These are phyloP conservation scores for Chorisops tibialis DNA, from an alignment of 2,888 invertebrate genomes.

Conservation along the genomic window DNA sequence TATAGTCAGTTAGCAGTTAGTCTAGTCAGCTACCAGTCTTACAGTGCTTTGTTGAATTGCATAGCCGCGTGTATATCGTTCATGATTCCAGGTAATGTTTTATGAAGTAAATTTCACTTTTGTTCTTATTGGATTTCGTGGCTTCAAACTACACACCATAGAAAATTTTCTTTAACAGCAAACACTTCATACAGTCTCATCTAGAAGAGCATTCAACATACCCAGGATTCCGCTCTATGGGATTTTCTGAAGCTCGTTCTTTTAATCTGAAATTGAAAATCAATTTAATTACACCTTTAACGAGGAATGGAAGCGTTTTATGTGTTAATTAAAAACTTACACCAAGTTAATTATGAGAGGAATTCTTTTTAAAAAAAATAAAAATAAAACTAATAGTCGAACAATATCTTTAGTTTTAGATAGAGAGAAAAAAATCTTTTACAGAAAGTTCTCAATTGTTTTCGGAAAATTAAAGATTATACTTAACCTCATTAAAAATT, in stretches of 20 bases:
- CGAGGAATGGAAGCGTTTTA: conserved; percentile 27
- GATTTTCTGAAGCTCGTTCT: background rate
- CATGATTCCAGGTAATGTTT: background rate
- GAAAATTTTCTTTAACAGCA: too few species aligned
- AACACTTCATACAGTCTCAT: too few species aligned
- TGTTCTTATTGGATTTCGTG: background rate
- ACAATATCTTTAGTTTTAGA: conserved; percentile 7
- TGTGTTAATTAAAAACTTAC: conserved; percentile 33
- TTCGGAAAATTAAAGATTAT: conserved; percentile 1
- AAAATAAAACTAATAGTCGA: background rate
- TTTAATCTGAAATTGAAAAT: conserved; percentile 33
- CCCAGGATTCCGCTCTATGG: too few species aligned
- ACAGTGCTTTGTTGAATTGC: background rate
- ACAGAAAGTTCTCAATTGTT: background rate
- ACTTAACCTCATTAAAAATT: background rate
- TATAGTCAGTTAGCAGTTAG: background rate
- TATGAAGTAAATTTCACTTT: conserved; percentile 15
- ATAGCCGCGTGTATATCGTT: background rate
- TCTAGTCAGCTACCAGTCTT: conserved; percentile 7
- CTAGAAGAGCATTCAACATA: too few species aligned
- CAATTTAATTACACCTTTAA: conserved; percentile 32
- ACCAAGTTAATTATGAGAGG: conserved; percentile 12
- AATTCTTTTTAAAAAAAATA: background rate
- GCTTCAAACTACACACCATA: too few species aligned
- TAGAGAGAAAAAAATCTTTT: background rate